phyloP scores from a whole-genome alignment of 2,888 invertebrate species.

The Oxycera nigricornis region DNA sequence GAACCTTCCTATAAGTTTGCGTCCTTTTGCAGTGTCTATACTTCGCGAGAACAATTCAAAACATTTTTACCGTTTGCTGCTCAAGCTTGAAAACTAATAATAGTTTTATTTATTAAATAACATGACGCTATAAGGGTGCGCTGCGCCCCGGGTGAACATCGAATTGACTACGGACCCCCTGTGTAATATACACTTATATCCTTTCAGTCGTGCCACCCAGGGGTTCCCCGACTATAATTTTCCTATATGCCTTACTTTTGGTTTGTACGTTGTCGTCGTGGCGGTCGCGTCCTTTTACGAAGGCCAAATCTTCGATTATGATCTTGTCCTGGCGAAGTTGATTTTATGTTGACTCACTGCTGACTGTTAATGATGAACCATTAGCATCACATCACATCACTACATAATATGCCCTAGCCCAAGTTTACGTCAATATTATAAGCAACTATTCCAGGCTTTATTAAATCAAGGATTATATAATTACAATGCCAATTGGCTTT shows the following conservation, averaged over 20 bases:
- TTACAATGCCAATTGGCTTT: no score
- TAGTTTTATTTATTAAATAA: conserved; percentile 49
- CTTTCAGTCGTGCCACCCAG: conserved; percentile 48
- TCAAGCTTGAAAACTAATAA: conserved; percentile 42
- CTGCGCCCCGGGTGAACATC: conserved; percentile 45
- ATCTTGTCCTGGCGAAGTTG: conserved; percentile 6
- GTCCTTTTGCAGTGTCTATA: background rate
- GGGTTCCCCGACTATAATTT: conserved; percentile 41
- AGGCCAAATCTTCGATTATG: conserved; percentile 25
- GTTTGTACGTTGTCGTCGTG: conserved; percentile 9
- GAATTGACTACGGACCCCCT: conserved; percentile 39
- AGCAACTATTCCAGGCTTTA: no score
- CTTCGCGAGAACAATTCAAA: background rate
- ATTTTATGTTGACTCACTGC: conserved; percentile 27
- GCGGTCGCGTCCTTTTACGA: background rate
- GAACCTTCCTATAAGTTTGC: background rate
- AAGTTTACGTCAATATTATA: no score
- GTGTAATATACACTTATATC: conserved; percentile 47
- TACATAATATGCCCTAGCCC: no score
- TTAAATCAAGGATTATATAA: no score
- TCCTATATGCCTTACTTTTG: conserved; percentile 11
- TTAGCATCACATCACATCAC: background rate
- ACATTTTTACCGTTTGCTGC: conserved; percentile 19
- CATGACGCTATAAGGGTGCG: conserved; percentile 44
- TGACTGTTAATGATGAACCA: background rate